Percentiles rank a stretch among this genome's conserved stretches.
phyloP scores from a whole-genome alignment of 2,113 vertebrate species.

The Motacilla tschutschensis region DNA sequence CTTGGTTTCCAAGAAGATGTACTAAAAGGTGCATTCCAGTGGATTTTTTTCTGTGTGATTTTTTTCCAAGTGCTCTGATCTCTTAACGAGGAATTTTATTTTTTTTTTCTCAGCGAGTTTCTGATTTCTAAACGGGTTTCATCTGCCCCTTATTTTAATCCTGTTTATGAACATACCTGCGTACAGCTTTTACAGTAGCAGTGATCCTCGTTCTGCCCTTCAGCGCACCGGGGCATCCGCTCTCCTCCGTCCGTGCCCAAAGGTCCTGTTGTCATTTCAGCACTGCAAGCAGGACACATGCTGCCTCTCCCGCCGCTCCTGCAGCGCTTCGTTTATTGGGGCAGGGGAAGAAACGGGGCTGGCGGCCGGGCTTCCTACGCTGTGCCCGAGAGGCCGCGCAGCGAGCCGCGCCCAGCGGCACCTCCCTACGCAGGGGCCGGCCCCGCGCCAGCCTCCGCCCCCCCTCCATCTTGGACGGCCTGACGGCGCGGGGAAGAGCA shows the following conservation, averaged over 20 bases:
- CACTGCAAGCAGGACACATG: fast-evolving
- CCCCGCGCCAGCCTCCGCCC: too few relatives aligned
- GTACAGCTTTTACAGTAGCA: fast-evolving
- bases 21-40: background rate
- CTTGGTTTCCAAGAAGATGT: fast-evolving
- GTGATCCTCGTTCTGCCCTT: fast-evolving
- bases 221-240: fast-evolving
- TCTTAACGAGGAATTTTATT: fast-evolving
- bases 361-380: fast-evolving
- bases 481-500: too few relatives aligned
- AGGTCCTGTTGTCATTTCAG: fast-evolving
- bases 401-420: fast-evolving
- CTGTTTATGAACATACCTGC: background rate
- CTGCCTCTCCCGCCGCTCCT: background rate
- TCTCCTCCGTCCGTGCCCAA: fast-evolving
- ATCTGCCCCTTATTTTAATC: background rate
- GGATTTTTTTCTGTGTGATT: background rate
- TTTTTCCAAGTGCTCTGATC: background rate
- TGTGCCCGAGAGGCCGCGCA: background rate
- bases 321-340: fast-evolving
- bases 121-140: background rate
- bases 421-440: background rate
- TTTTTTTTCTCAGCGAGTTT: background rate
- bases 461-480: too few relatives aligned
- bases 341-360: fast-evolving